Percentiles rank a stretch among this genome's conserved stretches.
Conservation (phyloP, 2,888 invertebrate genomes). For the Ormyrus nitidulus region DNA sequence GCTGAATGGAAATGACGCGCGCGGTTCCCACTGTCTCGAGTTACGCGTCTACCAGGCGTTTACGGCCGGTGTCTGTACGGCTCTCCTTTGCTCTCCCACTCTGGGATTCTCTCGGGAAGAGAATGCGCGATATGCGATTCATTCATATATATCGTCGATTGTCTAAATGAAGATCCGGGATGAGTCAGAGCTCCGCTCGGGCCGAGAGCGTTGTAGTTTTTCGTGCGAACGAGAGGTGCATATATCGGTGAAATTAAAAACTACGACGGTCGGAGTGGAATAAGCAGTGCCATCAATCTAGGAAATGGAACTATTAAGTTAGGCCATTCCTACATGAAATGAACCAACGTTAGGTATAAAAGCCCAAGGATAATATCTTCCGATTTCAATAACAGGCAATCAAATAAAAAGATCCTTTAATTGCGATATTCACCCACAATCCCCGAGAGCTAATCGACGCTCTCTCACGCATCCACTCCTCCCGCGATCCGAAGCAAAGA, state of each 20-base stretch:
- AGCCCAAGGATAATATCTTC: neutral
- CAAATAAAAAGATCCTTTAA: conserved; percentile 7
- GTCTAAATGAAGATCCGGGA: conserved; percentile 2
- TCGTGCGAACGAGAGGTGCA: too few species aligned
- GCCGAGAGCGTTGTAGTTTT: too few species aligned
- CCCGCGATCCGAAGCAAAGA: conserved; percentile 21
- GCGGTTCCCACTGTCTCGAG: conserved; percentile 74
- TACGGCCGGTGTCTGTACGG: neutral
- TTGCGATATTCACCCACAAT: conserved; percentile 7
- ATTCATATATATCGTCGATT: conserved; percentile 32
- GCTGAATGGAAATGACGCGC: conserved; percentile 66
- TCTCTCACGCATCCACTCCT: conserved; percentile 53
- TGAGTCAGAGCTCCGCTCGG: too few species aligned
- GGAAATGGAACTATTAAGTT: too few species aligned
- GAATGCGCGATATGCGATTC: conserved; percentile 7
- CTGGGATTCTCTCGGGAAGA: neutral
- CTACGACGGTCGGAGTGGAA: too few species aligned
- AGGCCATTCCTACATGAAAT: too few species aligned
- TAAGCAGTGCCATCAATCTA: too few species aligned
- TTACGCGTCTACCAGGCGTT: conserved; percentile 62
- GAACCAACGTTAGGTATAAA: too few species aligned
- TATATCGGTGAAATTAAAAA: too few species aligned
- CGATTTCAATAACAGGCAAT: conserved; percentile 11
- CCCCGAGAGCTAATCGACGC: conserved; percentile 35
- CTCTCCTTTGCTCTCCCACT: conserved; percentile 3